phyloP scores from a whole-genome alignment of 2,888 invertebrate genomes.

The Nezara viridula region DNA sequence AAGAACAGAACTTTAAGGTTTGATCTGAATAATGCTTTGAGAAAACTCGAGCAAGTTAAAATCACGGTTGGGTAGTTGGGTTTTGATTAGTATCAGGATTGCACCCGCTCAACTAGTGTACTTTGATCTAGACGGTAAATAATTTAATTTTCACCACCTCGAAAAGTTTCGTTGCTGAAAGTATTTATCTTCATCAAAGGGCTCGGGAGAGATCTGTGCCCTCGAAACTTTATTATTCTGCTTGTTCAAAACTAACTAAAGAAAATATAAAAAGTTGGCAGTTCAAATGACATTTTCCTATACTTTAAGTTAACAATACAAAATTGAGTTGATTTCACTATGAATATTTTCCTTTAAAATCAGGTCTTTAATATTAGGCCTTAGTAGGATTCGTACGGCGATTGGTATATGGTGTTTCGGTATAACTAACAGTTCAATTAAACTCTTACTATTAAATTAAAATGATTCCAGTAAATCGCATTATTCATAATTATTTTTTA shows the following conservation, averaged over 20 bases:
- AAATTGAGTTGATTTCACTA: no score
- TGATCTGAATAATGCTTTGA: neutral
- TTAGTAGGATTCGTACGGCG: no score
- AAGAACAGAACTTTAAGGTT: no score
- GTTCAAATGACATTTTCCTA: neutral
- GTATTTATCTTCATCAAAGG: slow-evolving; percentile 25
- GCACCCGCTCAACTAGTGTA: neutral
- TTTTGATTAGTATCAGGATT: neutral
- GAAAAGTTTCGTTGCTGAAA: neutral
- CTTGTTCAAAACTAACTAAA: neutral
- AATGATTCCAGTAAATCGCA: no score
- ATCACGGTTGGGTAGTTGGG: neutral
- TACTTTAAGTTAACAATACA: neutral
- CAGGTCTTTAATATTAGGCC: no score
- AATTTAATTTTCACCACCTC: neutral
- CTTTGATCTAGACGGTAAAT: neutral
- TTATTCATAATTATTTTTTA: no score
- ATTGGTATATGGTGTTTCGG: no score
- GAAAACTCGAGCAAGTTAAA: neutral
- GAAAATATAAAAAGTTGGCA: neutral
- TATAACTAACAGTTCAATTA: no score
- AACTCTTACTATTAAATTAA: no score
- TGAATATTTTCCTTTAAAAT: no score
- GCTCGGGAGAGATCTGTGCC: neutral
- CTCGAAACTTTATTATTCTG: neutral